Evolutionary conservation across 2,113 vertebrate genomes (phyloP), one percentile per base, ranked within the genome.

Genomic region (Neomonachus schauinslandi): DNA sequence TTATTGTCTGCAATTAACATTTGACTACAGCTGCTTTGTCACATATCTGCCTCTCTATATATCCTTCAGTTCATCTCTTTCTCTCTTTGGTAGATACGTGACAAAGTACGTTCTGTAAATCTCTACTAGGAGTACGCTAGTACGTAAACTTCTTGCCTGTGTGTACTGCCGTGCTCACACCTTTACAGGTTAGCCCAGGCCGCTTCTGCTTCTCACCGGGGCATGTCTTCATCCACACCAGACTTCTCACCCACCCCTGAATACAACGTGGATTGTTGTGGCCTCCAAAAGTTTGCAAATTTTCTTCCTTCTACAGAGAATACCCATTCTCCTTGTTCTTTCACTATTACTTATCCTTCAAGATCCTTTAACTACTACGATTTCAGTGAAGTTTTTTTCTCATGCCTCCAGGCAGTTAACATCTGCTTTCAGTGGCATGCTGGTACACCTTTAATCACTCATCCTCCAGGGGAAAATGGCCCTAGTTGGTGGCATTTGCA

Each of bases 141-240:
- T 6, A 12, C 57, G 28, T 24, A 4, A 67, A 8, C 3, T 22
- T 74, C 28, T 18, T 94, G 4, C 55, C 36, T 83, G 31, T 22
- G 0, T n/a, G 9, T 7, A 16, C 28, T 33, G 0, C 36, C 46
- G 0, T 36, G 28, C 74, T 65, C 10, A 86, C 46, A 14, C 42
- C 51, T 94, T 72, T 36, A 19, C 33, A 59, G 0, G 13, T 69
- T 33, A 69, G 15, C 13, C 53, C 24, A 4, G 39, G 61, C 31
- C 13, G 33, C 42, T 33, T 61, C 21, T 26, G 22, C 61, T 92
- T 84, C 26, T 65, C n/a, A 24, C 79, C 71, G 31, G 0, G 1
- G 1, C 22, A 24, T 74, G 1, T 4, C 53, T 79, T 16, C 16
- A 10, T 76, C 59, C 31, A 31, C 26, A n/a, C 31, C 15, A 36